Conservation (phyloP, 1,140 invertebrate species). For the Aplysia californica region DNA sequence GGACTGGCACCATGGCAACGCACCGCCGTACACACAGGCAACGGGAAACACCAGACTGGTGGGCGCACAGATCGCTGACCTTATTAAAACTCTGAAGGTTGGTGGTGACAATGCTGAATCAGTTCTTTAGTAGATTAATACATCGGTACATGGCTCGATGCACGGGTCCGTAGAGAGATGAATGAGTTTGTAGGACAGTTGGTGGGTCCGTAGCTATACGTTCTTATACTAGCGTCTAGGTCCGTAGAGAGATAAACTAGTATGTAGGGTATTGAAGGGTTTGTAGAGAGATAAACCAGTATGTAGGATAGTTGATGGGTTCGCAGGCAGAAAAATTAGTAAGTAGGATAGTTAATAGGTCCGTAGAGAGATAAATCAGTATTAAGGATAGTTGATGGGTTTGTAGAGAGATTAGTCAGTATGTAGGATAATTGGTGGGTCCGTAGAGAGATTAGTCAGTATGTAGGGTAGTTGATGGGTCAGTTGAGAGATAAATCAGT, state of each 20-base stretch:
- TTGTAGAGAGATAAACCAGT: background rate
- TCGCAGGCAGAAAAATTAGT: no score
- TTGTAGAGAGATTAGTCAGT: background rate
- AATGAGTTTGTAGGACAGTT: no score
- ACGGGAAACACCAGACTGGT: slow-evolving; percentile 92
- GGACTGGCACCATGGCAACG: slow-evolving; percentile 93
- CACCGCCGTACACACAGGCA: slow-evolving; percentile 86
- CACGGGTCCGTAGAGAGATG: background rate
- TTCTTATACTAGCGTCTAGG: background rate
- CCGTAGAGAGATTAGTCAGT: background rate
- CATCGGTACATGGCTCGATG: background rate
- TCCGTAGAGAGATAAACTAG: no score
- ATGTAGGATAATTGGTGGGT: background rate
- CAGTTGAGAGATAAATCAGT: background rate
- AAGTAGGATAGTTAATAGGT: no score
- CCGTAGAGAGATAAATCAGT: background rate
- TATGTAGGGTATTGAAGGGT: no score
- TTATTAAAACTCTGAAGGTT: slow-evolving; percentile 25
- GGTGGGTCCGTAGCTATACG: background rate
- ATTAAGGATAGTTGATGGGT: slow-evolving; percentile 44
- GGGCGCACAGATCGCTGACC: slow-evolving; percentile 86
- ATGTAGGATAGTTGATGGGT: slow-evolving; percentile 45
- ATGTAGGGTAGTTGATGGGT: background rate
- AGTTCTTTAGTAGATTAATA: background rate
- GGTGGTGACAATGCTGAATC: background rate